Evolutionary conservation across 2,888 invertebrate species (phyloP).

Genomic region (Laspeyria flexula): DNA sequence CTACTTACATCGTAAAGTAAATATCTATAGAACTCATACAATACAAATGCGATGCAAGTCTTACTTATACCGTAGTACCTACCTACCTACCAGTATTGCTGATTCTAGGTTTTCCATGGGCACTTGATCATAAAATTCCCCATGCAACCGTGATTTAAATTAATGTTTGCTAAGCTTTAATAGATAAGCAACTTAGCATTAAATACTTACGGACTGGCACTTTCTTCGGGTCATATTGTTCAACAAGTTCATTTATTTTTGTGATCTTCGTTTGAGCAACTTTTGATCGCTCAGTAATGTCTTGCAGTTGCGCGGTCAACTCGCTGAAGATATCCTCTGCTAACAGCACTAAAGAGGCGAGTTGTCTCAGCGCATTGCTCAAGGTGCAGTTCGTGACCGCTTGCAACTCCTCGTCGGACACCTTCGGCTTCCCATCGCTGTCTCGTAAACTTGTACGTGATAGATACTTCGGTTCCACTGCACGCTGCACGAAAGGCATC

Average conservation of each 20-base stretch:
- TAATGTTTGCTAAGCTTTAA: too few relatives aligned
- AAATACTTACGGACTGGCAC: conserved; percentile 96
- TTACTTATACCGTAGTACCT: too few relatives aligned
- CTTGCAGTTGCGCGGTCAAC: conserved; percentile 90
- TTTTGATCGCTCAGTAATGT: conserved; percentile 90
- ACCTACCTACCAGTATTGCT: too few relatives aligned
- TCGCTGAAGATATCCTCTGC: conserved; percentile 95
- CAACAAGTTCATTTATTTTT: conserved; percentile 89
- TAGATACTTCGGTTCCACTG: conserved; percentile 92
- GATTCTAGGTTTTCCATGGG: too few relatives aligned
- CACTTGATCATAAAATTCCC: too few relatives aligned
- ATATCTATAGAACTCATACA: too few relatives aligned
- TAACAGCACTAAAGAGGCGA: conserved; percentile 92
- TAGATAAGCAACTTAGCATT: too few relatives aligned
- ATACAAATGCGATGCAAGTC: too few relatives aligned
- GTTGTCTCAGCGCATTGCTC: conserved; percentile 93
- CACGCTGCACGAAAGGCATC: conserved; percentile 96
- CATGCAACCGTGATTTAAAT: too few relatives aligned
- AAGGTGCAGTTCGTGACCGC: conserved; percentile 95
- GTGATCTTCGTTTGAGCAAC: conserved; percentile 89
- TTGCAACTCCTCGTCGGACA: conserved; percentile 92
- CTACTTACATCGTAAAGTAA: background rate
- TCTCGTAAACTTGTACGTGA: conserved; percentile 89
- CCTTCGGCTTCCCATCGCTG: conserved; percentile 85
- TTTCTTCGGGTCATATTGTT: conserved; percentile 93